Base-by-base conservation (phyloP, 2,888 invertebrate genomes). In the Archips xylosteana region DNA sequence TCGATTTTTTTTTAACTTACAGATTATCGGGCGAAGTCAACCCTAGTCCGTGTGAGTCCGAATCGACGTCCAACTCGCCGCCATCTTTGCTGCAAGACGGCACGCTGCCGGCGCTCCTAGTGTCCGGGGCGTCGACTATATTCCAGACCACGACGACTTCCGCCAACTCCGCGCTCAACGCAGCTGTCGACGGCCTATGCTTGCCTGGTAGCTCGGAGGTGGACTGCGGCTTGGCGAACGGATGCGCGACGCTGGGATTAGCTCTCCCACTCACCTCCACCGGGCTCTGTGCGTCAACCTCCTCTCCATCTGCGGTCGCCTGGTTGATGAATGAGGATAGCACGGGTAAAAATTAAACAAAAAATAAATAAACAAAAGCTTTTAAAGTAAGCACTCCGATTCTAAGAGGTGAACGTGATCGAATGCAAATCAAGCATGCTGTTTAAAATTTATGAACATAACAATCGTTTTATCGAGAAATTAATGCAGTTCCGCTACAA, bases 31-130 rank as follows among this genome's bases (percentile, higher is more conserved):
- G 88, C 76, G 94, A 94, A 83, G 84, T 91, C 90, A 92, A 94
- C 89, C 82, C 93, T 80, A 94, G 96, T 81, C 96, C 96, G 9
- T 95, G 95, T 87, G 95, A 95, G 85, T 95, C 95, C 39, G 95
- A 95, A 81, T 96, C 96, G 32, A 95, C 95, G 10, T 96, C 96
- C 76, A 95, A 95, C 78, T 96, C 96, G 8, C 96, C 96, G 42
- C 92, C 91, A 64, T 91, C 92, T 23, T 78, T 93, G 47, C 89
- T 94, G 36, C 94, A 93, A 78, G 93, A 94, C 88, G 91, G 87
- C 75, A 81, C 90, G 72, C 85, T 94, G 71, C 93, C 94, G 76
- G 90, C 92, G 70, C 88, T 94, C 63, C 83, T 94, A 92, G 93
- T 92, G 15, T 91, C 92, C 39, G 91, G 93, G 72, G 82, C 92